Evolutionary conservation across 2,797 vertebrate species (phyloP).

Genomic region (Lycodopsis pacificus): DNA sequence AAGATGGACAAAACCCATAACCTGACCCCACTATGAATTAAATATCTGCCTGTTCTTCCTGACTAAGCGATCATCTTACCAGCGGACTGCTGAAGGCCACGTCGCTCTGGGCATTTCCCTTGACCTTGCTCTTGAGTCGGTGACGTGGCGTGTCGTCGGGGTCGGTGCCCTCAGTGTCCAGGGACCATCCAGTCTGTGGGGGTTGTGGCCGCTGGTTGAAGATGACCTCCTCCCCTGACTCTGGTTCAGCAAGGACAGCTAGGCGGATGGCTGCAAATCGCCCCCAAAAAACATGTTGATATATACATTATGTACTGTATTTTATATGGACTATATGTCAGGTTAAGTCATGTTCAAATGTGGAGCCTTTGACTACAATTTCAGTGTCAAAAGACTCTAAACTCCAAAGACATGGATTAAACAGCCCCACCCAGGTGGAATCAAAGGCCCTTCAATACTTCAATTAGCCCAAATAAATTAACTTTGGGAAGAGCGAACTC

Average conservation of each 20-base stretch:
- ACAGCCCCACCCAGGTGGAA: background rate
- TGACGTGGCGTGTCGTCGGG: constrained; percentile 61
- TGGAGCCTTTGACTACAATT: background rate
- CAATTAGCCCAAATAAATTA: constrained; percentile 9
- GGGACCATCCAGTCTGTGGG: constrained; percentile 51
- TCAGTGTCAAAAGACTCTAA: background rate
- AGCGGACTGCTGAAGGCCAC: constrained; percentile 94
- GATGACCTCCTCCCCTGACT: constrained; percentile 85
- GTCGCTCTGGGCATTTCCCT: constrained; percentile 74
- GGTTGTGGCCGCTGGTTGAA: constrained; percentile 73
- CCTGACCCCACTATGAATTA: background rate
- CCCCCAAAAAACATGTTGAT: constrained; percentile 19
- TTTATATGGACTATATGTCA: background rate
- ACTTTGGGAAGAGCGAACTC: background rate
- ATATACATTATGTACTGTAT: background rate
- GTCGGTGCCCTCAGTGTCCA: constrained; percentile 65
- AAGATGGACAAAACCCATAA: background rate
- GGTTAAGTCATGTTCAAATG: background rate
- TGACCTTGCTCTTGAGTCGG: constrained; percentile 76
- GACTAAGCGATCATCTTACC: constrained; percentile 79
- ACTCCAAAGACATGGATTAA: background rate
- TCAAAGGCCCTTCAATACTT: background rate
- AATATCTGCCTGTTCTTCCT: constrained; percentile 19
- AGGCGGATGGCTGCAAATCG: constrained; percentile 87
- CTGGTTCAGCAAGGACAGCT: constrained; percentile 83